These are phyloP conservation scores for Quiscalus mexicanus DNA, from an alignment of 2,113 vertebrate species.

Conservation along the genomic window DNA sequence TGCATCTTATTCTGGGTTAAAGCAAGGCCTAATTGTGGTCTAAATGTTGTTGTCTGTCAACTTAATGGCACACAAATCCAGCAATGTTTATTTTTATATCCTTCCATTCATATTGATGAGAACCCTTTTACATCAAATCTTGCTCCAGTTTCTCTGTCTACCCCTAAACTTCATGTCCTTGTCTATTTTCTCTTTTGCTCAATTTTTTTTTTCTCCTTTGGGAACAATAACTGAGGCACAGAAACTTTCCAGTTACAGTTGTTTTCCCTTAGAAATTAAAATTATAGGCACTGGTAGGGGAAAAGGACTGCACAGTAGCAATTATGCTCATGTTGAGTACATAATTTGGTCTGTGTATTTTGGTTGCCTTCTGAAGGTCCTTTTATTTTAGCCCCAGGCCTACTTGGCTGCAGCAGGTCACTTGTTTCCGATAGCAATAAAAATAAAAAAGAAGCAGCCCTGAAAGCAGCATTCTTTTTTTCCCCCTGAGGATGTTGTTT, in stretches of 20 bases:
- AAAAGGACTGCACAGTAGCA: not conserved
- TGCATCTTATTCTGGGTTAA: not conserved
- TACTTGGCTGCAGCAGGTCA: conserved; percentile 56
- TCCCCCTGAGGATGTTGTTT: conserved; percentile 27
- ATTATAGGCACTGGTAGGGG: not conserved
- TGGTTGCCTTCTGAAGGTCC: conserved; percentile 37
- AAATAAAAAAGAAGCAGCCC: conserved; percentile 6
- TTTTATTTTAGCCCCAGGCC: conserved; percentile 57
- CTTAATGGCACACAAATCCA: not conserved
- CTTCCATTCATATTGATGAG: not conserved
- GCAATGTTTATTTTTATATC: not conserved
- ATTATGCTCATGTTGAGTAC: conserved; percentile 10
- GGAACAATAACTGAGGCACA: not conserved
- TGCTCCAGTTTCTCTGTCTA: not conserved
- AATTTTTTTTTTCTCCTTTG: not conserved
- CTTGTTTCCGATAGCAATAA: conserved; percentile 57
- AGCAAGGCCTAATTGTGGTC: not conserved
- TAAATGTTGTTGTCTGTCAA: not conserved
- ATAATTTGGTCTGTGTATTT: conserved; percentile 47
- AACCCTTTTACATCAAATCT: not conserved
- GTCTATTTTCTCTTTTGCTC: not conserved
- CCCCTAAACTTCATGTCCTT: not conserved
- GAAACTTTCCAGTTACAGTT: conserved; percentile 39
- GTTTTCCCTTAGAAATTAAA: conserved; percentile 35
- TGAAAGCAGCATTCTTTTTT: not conserved